These are phyloP conservation scores for Dunckerocampus dactyliophorus DNA, from an alignment of 2,113 vertebrate genomes.

Conservation along the genomic window DNA sequence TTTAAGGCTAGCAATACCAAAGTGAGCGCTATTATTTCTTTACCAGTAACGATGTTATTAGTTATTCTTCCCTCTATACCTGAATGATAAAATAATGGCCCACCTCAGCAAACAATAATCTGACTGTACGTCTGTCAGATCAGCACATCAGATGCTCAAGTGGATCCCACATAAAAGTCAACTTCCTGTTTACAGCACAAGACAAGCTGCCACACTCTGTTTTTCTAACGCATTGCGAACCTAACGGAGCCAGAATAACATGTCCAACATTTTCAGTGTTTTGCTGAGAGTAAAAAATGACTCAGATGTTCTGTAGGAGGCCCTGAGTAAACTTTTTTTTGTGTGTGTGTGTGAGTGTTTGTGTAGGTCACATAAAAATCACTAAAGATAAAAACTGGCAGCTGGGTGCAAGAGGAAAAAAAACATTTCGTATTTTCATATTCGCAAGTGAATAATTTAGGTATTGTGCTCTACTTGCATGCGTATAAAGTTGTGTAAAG, in stretches of 20 bases:
- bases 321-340: constrained; percentile 19
- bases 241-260: constrained; percentile 11
- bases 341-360: constrained; percentile 26
- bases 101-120: too few relatives aligned
- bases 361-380: constrained; percentile 27
- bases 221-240: constrained; percentile 4
- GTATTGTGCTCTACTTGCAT: not conserved
- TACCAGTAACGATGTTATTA: too few relatives aligned
- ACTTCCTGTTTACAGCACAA: not conserved
- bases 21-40: too few relatives aligned
- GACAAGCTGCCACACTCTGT: not conserved
- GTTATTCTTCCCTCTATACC: too few relatives aligned
- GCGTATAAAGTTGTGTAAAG: too few relatives aligned
- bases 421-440: not conserved
- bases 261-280: constrained; percentile 16
- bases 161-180: constrained; percentile 5
- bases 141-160: not conserved
- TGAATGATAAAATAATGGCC: too few relatives aligned
- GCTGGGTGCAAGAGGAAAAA: constrained; percentile 15
- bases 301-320: constrained; percentile 29
- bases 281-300: constrained; percentile 27
- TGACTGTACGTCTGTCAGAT: not conserved
- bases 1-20: too few relatives aligned
- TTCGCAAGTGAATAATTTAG: not conserved
- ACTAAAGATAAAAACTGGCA: constrained; percentile 16